Base-by-base conservation (phyloP, 1,140 invertebrate species). In the Eriosoma lanigerum region DNA sequence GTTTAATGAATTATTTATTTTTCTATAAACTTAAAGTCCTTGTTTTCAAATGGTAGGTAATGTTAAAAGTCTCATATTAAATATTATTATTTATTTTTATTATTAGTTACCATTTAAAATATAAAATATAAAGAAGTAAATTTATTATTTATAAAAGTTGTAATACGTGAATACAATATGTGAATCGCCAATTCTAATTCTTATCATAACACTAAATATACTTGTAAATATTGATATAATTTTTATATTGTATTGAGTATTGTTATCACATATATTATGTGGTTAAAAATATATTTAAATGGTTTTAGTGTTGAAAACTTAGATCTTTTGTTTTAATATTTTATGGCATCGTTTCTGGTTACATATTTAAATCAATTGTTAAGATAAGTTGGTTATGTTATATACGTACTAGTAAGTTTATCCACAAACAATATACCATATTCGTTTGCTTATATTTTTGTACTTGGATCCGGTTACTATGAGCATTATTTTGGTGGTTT, bases 301-400 rank as follows among this genome's bases (percentile, higher is more conserved):
- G 9, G 6, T 19, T 19, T 3, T n/a, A 13, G 32, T 38, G 29
- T 64, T 38, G 32, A n/a, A n/a, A 64, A 64, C 10, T 38, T 44
- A 5, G 62, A 62, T 62, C 32, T 38, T 68, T 44, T 21, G 24
- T 68, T 46, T 21, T 1, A 68, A 68, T 46, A 68, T 68, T 21
- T 4, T 46, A 46, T 4, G 4, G 15, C 10, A 26, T 46, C 38
- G 66, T 26, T 68, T 68, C 44, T 38, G 66, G 44, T 68, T 68
- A 68, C 66, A 68, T 26, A 24, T 68, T 19, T 68, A 48, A 24
- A 68, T 68, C 66, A 26, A 68, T 68, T 48, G 44, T 48, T 68
- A 13, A n/a, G 29, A 26, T 68, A 68, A 8, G 44, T 13, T 48
- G 44, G 21, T 26, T 68, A 38, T 8, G 8, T 38, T 38, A 38